A percentile compares a stretch with the other conserved stretches of the same genome.
Conservation (phyloP, 2,888 invertebrate species). For the Erannis defoliaria region DNA sequence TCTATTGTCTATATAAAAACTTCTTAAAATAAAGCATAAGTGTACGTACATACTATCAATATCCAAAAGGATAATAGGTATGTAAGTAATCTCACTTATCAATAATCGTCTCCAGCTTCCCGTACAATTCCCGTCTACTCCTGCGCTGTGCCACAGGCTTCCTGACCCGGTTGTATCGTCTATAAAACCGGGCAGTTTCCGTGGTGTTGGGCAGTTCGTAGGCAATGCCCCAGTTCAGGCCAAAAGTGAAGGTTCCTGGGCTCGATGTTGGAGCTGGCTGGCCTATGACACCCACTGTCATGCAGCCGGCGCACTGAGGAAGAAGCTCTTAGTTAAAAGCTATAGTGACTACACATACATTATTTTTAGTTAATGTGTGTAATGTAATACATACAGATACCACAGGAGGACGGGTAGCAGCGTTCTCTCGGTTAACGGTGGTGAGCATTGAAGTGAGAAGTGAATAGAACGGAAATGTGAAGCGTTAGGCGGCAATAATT, state of each 20-base stretch:
- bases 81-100: constrained; percentile 77
- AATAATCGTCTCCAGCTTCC: constrained; percentile 89
- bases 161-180: constrained; percentile 57
- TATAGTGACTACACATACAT: too few relatives aligned
- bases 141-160: constrained; percentile 86
- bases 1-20: too few relatives aligned
- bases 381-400: too few relatives aligned
- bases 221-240: constrained; percentile 90
- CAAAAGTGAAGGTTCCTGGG: constrained; percentile 88
- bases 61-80: too few relatives aligned
- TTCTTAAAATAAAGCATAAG: neutral
- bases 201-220: constrained; percentile 87
- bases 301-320: constrained; percentile 86
- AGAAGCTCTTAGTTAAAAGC: neutral
- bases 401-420: too few relatives aligned
- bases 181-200: constrained; percentile 72
- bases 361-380: too few relatives aligned
- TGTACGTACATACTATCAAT: neutral
- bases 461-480: too few relatives aligned
- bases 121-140: constrained; percentile 89
- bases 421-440: too few relatives aligned
- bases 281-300: constrained; percentile 85
- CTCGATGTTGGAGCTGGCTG: constrained; percentile 76
- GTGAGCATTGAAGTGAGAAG: too few relatives aligned
- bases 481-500: too few relatives aligned